Evolutionary conservation across 2,113 vertebrate species (phyloP).

Genomic region (Ictalurus furcatus): DNA sequence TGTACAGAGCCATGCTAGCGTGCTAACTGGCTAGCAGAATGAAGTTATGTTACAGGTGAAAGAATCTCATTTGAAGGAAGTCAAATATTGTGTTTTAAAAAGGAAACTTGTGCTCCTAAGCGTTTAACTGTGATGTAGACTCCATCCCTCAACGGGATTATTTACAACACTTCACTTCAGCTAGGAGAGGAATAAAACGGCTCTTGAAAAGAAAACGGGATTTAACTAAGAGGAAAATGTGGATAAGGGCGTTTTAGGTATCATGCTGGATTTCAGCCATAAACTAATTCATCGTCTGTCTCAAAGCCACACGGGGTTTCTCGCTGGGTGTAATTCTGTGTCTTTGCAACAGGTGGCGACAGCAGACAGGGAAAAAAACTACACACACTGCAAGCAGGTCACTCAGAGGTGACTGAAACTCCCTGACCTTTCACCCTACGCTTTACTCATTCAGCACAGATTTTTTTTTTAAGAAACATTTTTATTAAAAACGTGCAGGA

Average conservation of each 20-base stretch:
- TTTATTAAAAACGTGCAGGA: too few relatives aligned
- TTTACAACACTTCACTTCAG: neutral
- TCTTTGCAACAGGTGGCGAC: neutral
- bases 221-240: neutral
- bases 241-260: neutral
- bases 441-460: neutral
- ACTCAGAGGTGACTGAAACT: constrained; percentile 14
- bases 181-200: neutral
- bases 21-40: neutral
- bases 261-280: neutral
- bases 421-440: constrained; percentile 8
- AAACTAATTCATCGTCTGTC: neutral
- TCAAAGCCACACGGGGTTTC: neutral
- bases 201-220: neutral
- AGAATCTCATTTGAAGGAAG: neutral
- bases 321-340: neutral
- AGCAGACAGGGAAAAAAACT: neutral
- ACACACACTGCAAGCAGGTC: neutral
- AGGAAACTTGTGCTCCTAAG: neutral
- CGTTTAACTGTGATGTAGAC: too few relatives aligned
- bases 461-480: too few relatives aligned
- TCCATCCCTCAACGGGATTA: neutral
- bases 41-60: neutral
- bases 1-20: too few relatives aligned
- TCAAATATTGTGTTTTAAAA: neutral